These are phyloP conservation scores for Epizoanthus scotinus DNA, from an alignment of 92 coral and sea anemone species.

Conservation along the genomic window DNA sequence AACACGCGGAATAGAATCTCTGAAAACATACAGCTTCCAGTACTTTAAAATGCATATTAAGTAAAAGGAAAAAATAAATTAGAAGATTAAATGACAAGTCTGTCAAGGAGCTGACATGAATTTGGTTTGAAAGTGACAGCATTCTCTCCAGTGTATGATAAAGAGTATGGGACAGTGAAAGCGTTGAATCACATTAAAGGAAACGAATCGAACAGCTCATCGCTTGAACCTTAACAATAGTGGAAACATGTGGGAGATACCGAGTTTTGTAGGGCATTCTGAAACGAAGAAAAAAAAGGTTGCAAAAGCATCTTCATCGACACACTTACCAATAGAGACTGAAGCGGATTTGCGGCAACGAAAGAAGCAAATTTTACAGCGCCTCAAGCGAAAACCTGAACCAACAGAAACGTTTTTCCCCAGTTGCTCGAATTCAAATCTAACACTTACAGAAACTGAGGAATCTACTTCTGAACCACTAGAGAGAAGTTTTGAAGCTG, in stretches of 20 bases:
- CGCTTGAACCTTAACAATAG: too few species aligned
- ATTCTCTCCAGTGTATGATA: neutral
- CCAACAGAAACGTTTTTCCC: neutral
- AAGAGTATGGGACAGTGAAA: neutral
- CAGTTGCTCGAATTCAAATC: neutral
- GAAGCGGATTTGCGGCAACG: slow-evolving; percentile 59
- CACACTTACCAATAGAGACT: slow-evolving; percentile 53
- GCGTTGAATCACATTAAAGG: too few species aligned
- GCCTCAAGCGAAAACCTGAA: slow-evolving; percentile 46
- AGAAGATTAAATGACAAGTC: slow-evolving; percentile 17
- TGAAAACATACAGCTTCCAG: neutral
- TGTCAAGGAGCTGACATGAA: slow-evolving; percentile 32
- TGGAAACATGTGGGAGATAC: slow-evolving; percentile 26
- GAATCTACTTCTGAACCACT: neutral
- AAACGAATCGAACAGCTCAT: too few species aligned
- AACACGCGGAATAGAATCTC: slow-evolving; percentile 7
- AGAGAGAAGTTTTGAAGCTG: neutral
- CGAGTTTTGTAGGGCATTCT: slow-evolving; percentile 24
- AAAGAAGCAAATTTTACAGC: slow-evolving; percentile 59
- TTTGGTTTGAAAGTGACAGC: slow-evolving; percentile 18
- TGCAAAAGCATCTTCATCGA: slow-evolving; percentile 18
- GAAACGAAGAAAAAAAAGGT: slow-evolving; percentile 17
- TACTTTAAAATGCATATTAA: slow-evolving; percentile 23
- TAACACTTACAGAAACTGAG: neutral
- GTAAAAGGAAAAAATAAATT: slow-evolving; percentile 7